Evolutionary conservation across 64 coral and sea anemone genomes (phyloP).

Genomic region (Anthopleura sola): DNA sequence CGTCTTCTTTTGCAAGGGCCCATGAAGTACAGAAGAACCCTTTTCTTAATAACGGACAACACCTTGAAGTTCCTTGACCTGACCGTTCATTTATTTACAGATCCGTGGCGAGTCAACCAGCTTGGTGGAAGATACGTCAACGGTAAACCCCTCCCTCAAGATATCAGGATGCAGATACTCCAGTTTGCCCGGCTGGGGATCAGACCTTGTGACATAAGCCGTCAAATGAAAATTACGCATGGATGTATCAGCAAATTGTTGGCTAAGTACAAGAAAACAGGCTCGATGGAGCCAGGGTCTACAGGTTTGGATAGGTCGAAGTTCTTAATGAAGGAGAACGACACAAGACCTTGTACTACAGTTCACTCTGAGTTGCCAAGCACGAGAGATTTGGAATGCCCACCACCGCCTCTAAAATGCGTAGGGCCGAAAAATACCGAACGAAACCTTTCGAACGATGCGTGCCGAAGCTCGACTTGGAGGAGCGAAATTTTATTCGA

Average conservation of each 20-base stretch:
- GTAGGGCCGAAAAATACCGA: conserved; percentile 22
- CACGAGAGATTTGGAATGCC: conserved; percentile 18
- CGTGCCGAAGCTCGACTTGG: neutral
- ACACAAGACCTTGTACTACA: neutral
- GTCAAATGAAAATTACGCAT: conserved; percentile 37
- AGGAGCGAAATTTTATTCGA: neutral
- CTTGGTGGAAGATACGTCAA: conserved; percentile 37
- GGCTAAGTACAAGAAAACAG: conserved; percentile 39
- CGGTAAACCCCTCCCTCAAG: conserved; percentile 39
- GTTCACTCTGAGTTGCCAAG: conserved; percentile 12
- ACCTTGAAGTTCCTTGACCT: neutral
- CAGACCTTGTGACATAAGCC: conserved; percentile 47
- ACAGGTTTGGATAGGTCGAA: neutral
- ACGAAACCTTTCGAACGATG: neutral
- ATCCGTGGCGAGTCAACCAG: conserved; percentile 42
- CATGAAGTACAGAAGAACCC: too few relatives aligned
- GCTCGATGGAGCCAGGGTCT: conserved; percentile 30
- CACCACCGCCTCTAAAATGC: conserved; percentile 47
- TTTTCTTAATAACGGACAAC: too few relatives aligned
- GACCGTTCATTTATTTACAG: neutral
- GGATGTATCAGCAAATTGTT: conserved; percentile 45
- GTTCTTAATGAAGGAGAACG: neutral
- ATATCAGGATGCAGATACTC: conserved; percentile 25
- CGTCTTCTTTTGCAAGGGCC: too few relatives aligned
- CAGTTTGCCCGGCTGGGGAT: conserved; percentile 7